phyloP scores from a whole-genome alignment of 2,888 invertebrate species.

The Panzeria rudis region DNA sequence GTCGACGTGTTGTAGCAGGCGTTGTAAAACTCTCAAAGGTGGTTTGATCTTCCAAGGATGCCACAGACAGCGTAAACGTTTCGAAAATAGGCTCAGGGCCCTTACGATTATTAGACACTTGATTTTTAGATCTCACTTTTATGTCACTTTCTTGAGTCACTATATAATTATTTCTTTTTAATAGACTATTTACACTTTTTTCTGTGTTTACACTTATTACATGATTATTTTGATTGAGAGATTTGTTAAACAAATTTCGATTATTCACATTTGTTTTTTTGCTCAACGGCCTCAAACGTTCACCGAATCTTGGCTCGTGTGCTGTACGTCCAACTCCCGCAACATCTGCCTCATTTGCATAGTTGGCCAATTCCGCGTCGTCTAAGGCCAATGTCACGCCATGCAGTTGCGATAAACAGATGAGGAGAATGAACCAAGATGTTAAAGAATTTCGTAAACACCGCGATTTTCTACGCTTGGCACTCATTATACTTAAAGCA shows the following conservation, averaged over 20 bases:
- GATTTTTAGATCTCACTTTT: constrained; percentile 71
- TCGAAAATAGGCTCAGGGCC: constrained; percentile 52
- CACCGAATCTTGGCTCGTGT: constrained; percentile 80
- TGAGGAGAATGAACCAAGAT: constrained; percentile 42
- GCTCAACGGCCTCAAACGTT: constrained; percentile 79
- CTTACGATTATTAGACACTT: constrained; percentile 66
- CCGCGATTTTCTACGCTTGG: constrained; percentile 64
- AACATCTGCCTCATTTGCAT: constrained; percentile 67
- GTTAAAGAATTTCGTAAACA: constrained; percentile 56
- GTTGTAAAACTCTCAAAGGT: constrained; percentile 34
- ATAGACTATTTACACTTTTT: constrained; percentile 76
- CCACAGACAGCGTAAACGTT: constrained; percentile 67
- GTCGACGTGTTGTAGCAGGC: constrained; percentile 54
- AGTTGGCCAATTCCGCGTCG: constrained; percentile 60
- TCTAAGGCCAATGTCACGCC: constrained; percentile 70
- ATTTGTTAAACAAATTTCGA: constrained; percentile 57
- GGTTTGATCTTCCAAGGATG: constrained; percentile 62
- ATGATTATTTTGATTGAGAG: constrained; percentile 52
- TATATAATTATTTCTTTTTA: constrained; percentile 76
- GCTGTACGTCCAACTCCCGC: constrained; percentile 72
- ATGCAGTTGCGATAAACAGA: constrained; percentile 58
- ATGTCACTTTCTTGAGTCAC: constrained; percentile 75
- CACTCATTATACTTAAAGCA: constrained; percentile 66
- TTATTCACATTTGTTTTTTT: constrained; percentile 75
- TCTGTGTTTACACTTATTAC: constrained; percentile 66